Evolutionary conservation across 2,113 vertebrate genomes (phyloP), one percentile per base, ranked within the genome.

Genomic region (Blennius ocellaris): DNA sequence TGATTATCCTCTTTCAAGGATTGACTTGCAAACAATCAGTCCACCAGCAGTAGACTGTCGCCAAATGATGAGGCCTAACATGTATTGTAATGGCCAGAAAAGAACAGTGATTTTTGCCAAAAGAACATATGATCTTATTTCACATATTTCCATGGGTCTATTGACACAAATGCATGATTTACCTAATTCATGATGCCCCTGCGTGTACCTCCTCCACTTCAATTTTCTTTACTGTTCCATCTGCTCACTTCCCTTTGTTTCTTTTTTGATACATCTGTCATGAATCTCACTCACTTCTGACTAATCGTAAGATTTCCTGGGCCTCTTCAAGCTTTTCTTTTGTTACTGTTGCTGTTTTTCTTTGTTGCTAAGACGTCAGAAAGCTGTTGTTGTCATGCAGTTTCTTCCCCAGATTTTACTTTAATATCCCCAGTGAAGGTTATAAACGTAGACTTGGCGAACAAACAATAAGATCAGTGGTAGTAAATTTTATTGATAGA

Each of bases 101-200:
- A 58, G n/a, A 63, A 11, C 15, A 51, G 41, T 45, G 67, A 8
- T 55, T 66, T 65, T 49, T 59, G 30, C 51, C 12, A 21, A 21
- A 69, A 58, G 44, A 44, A 77, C 40, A 11, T 16, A n/a, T n/a
- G 48, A 67, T 79, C 37, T 51, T 14, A 14, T 40, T 73, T 16
- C 65, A 63, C 68, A 58, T 66, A 57, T 59, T 79, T 73, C 58
- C 58, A 82, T 5, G 37, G 71, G 71, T 53, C 51, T 59, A 38
- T 52, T 64, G 57, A 57, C 41, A 49, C 17, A 54, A 66, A 7
- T 47, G 11, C 50, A 39, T 47, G 51, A 67, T 71, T 77, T 48
- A 60, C 37, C 50, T 70, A 38, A 53, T 56, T 64, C 47, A 59
- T 65, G 47, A 69, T 38, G 17, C 15, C 39, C 3, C 16, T 59